Evolutionary conservation across 37 sponge, comb jelly and placozoan species (phyloP).

Genomic region (Dysidea cf. avara): DNA sequence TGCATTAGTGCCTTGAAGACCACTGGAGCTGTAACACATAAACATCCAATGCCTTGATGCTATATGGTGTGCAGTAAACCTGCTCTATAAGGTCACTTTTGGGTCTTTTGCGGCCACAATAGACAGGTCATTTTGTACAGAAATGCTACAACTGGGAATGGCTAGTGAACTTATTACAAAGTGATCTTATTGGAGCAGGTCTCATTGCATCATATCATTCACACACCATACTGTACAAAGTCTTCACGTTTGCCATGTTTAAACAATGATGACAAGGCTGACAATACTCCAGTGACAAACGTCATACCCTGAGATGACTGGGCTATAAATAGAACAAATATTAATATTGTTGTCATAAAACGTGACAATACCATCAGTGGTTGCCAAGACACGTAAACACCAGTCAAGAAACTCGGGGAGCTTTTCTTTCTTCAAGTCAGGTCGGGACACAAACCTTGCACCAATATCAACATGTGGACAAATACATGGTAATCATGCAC

Average conservation of each 20-base stretch:
- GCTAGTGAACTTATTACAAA: too few species aligned
- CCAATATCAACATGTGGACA: neutral
- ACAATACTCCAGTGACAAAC: constrained; percentile 49
- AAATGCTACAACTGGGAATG: too few species aligned
- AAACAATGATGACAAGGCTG: constrained; percentile 57
- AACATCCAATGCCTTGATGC: too few species aligned
- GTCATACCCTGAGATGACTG: constrained; percentile 13
- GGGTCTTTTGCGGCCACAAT: too few species aligned
- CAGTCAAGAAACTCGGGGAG: constrained; percentile 71
- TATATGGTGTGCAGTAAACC: too few species aligned
- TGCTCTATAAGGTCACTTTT: too few species aligned
- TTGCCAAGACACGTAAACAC: constrained; percentile 32
- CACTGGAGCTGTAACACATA: constrained; percentile 14
- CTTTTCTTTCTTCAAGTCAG: constrained; percentile 67
- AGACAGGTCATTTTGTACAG: too few species aligned
- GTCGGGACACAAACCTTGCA: constrained; percentile 73
- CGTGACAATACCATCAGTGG: constrained; percentile 31
- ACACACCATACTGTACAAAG: constrained; percentile 48
- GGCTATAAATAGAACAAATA: constrained; percentile 1
- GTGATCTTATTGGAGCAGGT: too few species aligned
- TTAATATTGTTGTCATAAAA: neutral
- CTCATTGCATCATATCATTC: too few species aligned
- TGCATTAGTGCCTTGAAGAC: constrained; percentile 40
- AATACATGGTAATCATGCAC: neutral
- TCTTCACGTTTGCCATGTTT: constrained; percentile 79